Evolutionary conservation across 1,140 invertebrate species (phyloP).

Genomic region (Archivesica marissinica): DNA sequence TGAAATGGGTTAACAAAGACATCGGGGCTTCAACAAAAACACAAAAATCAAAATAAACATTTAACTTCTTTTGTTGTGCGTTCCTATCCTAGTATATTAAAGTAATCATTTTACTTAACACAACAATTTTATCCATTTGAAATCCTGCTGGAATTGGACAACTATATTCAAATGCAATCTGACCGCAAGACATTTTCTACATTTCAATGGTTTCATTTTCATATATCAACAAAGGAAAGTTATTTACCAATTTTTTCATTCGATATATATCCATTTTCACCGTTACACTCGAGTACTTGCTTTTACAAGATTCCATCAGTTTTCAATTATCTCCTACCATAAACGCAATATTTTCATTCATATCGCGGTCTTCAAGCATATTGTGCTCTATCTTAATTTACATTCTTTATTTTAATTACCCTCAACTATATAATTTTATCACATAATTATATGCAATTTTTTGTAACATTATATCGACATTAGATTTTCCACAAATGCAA

Average conservation of each 20-base stretch:
- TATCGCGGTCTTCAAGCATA: neutral
- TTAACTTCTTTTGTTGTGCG: too few species aligned
- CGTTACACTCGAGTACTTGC: constrained; percentile 22
- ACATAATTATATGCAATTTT: neutral
- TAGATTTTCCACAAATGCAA: neutral
- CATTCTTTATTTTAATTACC: neutral
- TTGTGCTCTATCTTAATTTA: neutral
- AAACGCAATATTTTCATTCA: neutral
- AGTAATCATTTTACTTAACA: neutral
- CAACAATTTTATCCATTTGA: neutral
- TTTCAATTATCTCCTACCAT: neutral
- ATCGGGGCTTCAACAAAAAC: too few species aligned
- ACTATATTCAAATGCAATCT: too few species aligned
- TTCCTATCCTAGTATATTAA: too few species aligned
- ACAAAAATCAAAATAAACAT: too few species aligned
- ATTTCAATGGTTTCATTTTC: constrained; percentile 9
- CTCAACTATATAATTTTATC: constrained; percentile 2
- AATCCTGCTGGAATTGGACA: constrained; percentile 9
- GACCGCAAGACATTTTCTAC: neutral
- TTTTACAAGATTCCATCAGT: constrained; percentile 31
- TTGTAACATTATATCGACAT: neutral
- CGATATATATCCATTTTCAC: constrained; percentile 58
- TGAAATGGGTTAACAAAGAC: too few species aligned
- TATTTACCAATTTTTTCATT: constrained; percentile 58
- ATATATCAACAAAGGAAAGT: neutral